Percentiles rank a stretch among this genome's conserved stretches.
Evolutionary conservation across 2,113 vertebrate species (phyloP).

Genomic region (Narcine bancroftii): DNA sequence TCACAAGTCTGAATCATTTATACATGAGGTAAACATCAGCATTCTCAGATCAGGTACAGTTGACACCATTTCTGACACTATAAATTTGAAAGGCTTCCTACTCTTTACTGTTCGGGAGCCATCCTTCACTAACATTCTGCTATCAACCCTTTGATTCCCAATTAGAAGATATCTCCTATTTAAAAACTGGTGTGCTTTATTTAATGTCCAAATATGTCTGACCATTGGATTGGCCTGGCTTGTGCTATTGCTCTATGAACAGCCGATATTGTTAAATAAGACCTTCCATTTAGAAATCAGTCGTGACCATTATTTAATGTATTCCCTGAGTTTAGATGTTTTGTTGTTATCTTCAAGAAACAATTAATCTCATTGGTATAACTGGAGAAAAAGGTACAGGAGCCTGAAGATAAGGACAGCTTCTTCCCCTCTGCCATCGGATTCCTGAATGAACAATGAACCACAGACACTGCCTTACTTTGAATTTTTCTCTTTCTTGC

Average conservation of each 20-base stretch:
- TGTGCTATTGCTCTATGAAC: background rate
- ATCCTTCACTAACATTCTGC: background rate
- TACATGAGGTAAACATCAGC: background rate
- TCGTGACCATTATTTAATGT: background rate
- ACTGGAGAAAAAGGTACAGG: no score
- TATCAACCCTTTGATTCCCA: background rate
- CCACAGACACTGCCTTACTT: no score
- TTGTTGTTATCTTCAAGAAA: background rate
- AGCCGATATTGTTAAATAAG: background rate
- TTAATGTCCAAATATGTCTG: background rate
- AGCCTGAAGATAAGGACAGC: no score
- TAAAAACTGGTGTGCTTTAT: background rate
- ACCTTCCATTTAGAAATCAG: background rate
- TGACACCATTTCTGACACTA: background rate
- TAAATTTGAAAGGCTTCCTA: background rate
- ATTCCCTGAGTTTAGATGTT: background rate
- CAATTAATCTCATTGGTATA: background rate
- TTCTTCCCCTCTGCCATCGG: no score
- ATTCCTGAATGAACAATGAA: no score
- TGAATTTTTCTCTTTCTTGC: no score
- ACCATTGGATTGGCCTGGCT: background rate
- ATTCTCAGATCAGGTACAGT: background rate
- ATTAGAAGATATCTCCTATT: background rate
- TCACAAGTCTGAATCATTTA: background rate
- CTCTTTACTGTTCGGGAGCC: background rate